Percentiles rank a stretch among this genome's conserved stretches.
These are phyloP conservation scores for Trogon melanurus DNA, from an alignment of 2,113 vertebrate genomes.

Conservation along the genomic window DNA sequence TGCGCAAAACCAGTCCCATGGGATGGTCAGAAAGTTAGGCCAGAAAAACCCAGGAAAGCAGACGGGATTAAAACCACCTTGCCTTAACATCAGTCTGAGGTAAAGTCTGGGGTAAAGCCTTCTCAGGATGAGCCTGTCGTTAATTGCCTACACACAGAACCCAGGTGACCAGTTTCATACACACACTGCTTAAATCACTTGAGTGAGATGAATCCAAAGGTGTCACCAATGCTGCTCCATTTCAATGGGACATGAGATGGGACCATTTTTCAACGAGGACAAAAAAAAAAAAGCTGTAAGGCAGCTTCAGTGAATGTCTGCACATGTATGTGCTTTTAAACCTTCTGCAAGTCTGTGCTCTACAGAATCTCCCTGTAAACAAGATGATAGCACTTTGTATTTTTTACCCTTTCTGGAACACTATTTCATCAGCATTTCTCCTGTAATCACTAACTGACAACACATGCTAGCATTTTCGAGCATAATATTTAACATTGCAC, in stretches of 20 bases:
- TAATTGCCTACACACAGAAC: background rate
- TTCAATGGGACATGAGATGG: background rate
- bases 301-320: background rate
- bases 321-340: background rate
- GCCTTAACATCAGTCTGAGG: background rate
- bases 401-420: slow-evolving; percentile 51
- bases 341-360: background rate
- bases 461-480: slow-evolving; percentile 57
- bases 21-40: background rate
- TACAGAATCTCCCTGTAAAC: slow-evolving; percentile 49
- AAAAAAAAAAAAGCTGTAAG: background rate
- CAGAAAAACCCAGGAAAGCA: accelerated
- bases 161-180: background rate
- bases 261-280: background rate
- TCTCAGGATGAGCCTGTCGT: background rate
- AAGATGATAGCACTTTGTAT: slow-evolving; percentile 58
- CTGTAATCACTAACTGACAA: slow-evolving; percentile 51
- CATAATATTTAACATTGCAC: slow-evolving; percentile 3
- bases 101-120: background rate
- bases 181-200: background rate
- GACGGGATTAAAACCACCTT: background rate
- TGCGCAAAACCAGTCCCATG: background rate
- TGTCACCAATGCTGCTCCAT: background rate
- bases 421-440: slow-evolving; percentile 35
- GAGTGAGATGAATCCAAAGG: background rate